Evolutionary conservation across 2,888 invertebrate genomes (phyloP).

Genomic region (Macrosiphum euphorbiae): DNA sequence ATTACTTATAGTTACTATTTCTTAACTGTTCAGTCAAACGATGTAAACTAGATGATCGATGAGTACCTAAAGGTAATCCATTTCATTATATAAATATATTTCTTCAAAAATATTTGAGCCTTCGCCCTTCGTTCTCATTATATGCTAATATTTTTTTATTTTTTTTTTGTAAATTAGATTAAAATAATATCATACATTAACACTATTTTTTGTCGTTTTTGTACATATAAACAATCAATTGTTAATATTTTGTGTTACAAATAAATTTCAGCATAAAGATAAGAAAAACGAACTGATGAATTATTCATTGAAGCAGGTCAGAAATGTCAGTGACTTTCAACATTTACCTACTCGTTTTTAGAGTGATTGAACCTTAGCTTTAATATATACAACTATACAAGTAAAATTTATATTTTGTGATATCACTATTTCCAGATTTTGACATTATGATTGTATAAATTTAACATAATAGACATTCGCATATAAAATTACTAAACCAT

Average conservation of each 20-base stretch:
- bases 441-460: background rate
- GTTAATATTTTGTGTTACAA: background rate
- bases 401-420: background rate
- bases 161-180: background rate
- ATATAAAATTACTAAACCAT: background rate
- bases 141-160: background rate
- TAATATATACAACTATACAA: background rate
- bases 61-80: background rate
- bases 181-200: background rate
- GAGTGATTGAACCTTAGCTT: background rate
- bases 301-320: conserved; percentile 14
- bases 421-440: background rate
- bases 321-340: background rate
- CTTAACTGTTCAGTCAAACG: background rate
- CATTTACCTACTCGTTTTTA: background rate
- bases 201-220: background rate
- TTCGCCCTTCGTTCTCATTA: background rate
- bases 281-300: background rate
- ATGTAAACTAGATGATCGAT: background rate
- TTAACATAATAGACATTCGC: background rate
- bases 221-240: background rate
- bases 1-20: background rate
- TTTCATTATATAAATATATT: background rate
- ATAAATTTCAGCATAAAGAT: background rate
- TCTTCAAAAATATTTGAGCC: background rate